Percentiles rank a stretch among this genome's conserved stretches.
Conservation (phyloP, 2,888 invertebrate genomes). For the Hesperia comma region DNA sequence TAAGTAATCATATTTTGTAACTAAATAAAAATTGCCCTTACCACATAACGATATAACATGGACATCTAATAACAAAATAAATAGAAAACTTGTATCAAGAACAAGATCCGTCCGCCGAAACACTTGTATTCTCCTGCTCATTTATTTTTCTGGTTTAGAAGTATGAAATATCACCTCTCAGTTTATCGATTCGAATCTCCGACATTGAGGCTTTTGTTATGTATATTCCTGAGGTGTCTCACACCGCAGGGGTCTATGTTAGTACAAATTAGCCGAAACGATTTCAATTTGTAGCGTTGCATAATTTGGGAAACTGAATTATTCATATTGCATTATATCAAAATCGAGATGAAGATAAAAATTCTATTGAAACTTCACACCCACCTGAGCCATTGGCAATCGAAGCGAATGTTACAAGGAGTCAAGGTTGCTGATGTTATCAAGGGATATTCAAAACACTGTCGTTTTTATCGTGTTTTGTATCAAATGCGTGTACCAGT, state of each 20-base stretch:
- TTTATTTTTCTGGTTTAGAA: constrained; percentile 33
- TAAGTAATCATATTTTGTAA: not conserved
- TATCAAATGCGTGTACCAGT: constrained; percentile 1
- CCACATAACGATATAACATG: not conserved
- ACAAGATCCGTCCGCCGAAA: constrained; percentile 7
- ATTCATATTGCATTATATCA: constrained; percentile 67
- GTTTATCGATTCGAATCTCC: constrained; percentile 45
- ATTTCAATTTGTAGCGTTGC: constrained; percentile 76
- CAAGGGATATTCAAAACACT: constrained; percentile 31
- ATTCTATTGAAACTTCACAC: constrained; percentile 43
- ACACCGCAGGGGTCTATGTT: constrained; percentile 65
- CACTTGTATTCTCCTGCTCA: constrained; percentile 5
- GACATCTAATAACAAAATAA: constrained; percentile 1
- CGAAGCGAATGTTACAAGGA: constrained; percentile 29
- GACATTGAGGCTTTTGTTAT: constrained; percentile 49
- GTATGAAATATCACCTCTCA: constrained; percentile 41
- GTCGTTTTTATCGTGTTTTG: constrained; percentile 15
- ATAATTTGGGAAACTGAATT: constrained; percentile 72
- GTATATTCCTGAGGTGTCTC: constrained; percentile 47
- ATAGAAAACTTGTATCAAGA: constrained; percentile 12
- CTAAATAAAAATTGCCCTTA: not conserved
- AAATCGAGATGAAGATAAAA: constrained; percentile 63
- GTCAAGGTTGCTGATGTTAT: constrained; percentile 37
- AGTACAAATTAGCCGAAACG: constrained; percentile 57
- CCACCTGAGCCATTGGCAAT: constrained; percentile 26